These are phyloP conservation scores for Premnoplex brunnescens DNA, from an alignment of 2,797 vertebrate genomes.

Conservation along the genomic window DNA sequence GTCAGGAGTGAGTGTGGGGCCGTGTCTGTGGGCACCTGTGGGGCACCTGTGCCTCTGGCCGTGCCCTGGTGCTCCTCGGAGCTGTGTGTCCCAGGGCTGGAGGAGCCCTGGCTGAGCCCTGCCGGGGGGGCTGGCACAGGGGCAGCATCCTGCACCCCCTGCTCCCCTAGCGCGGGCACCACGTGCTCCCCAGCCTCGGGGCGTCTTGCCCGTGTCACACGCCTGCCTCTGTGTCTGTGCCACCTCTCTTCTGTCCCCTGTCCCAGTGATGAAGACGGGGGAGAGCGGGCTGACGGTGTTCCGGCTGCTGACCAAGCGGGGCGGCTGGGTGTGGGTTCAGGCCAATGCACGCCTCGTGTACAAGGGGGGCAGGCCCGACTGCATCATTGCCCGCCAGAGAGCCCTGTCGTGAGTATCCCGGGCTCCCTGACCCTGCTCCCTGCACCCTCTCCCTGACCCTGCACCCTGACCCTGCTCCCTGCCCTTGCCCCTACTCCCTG, in stretches of 20 bases:
- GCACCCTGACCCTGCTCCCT: too few species aligned
- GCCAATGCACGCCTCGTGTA: conserved; percentile 82
- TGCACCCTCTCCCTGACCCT: not conserved
- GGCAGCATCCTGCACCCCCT: not conserved
- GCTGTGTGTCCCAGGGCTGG: accelerated
- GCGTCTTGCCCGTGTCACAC: accelerated
- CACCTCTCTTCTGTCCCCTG: not conserved
- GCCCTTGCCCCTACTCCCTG: too few species aligned
- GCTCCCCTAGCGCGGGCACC: accelerated
- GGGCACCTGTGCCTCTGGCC: not conserved
- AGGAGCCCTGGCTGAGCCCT: not conserved
- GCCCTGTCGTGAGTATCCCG: conserved; percentile 78
- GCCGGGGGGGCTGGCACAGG: accelerated
- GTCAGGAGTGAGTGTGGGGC: conserved; percentile 29
- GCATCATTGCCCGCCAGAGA: conserved; percentile 83
- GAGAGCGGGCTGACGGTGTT: conserved; percentile 83
- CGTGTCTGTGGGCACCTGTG: not conserved
- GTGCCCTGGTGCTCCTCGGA: not conserved
- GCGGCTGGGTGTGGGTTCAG: conserved; percentile 86
- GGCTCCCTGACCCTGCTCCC: not conserved
- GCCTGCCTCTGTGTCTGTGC: not conserved
- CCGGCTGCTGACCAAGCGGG: conserved; percentile 85
- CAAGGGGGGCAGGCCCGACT: conserved; percentile 81
- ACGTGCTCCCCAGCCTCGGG: accelerated
- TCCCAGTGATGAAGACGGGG: conserved; percentile 83